phyloP scores from a whole-genome alignment of 2,888 invertebrate genomes.

The Pristionchus entomophagus region DNA sequence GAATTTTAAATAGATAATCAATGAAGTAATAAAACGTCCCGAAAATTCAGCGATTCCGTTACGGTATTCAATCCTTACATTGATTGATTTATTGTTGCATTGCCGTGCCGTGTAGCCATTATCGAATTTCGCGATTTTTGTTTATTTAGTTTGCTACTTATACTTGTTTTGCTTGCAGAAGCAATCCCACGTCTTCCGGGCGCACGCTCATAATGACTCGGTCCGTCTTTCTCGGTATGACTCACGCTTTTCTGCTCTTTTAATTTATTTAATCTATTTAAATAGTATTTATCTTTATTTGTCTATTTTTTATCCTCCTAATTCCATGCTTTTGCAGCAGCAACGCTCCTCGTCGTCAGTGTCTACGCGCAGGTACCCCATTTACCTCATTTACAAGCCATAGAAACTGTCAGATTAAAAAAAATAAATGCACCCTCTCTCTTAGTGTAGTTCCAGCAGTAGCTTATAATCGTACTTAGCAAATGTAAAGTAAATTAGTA shows the following conservation, averaged over 20 bases:
- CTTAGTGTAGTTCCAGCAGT: too few relatives aligned
- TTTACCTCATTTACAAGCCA: background rate
- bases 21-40: background rate
- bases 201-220: background rate
- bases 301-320: background rate
- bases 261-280: too few relatives aligned
- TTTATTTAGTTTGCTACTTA: slow-evolving; percentile 2
- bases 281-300: background rate
- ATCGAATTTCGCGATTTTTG: background rate
- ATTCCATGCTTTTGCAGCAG: background rate
- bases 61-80: background rate
- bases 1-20: background rate
- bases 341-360: slow-evolving; percentile 1
- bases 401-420: background rate
- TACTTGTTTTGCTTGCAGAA: background rate
- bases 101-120: too few relatives aligned
- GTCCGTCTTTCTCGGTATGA: background rate
- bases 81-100: slow-evolving; percentile 20
- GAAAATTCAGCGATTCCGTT: background rate
- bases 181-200: background rate
- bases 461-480: too few relatives aligned
- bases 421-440: background rate
- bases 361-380: background rate
- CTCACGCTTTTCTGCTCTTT: background rate
- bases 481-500: too few relatives aligned